Percentiles rank a stretch among this genome's conserved stretches.
phyloP scores from a whole-genome alignment of 2,113 vertebrate genomes.

The Oncorhynchus kisutch region DNA sequence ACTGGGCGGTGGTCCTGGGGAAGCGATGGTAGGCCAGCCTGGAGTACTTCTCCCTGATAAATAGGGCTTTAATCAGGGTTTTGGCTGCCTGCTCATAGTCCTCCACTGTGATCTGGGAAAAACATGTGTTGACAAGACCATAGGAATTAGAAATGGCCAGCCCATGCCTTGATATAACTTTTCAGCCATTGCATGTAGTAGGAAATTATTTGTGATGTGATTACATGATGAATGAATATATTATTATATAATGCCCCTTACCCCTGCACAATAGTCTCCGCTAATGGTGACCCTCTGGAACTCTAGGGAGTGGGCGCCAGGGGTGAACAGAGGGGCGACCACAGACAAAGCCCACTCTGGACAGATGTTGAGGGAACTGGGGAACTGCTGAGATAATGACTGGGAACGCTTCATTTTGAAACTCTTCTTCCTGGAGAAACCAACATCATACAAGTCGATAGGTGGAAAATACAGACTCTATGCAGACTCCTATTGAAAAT shows the following conservation, averaged over 20 bases:
- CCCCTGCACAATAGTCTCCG: constrained; percentile 97
- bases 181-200: no score
- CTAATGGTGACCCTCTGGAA: constrained; percentile 95
- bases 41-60: constrained; percentile 93
- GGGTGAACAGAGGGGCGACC: constrained; percentile 58
- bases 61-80: constrained; percentile 84
- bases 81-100: constrained; percentile 92
- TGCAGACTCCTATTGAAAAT: no score
- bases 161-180: no score
- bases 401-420: constrained; percentile 93
- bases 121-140: neutral
- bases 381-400: constrained; percentile 86
- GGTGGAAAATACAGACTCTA: no score
- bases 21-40: constrained; percentile 91
- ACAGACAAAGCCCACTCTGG: constrained; percentile 69
- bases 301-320: constrained; percentile 72
- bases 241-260: constrained; percentile 60
- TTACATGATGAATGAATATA: no score
- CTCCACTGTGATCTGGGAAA: constrained; percentile 88
- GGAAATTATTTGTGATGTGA: no score
- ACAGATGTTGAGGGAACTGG: constrained; percentile 22
- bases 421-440: constrained; percentile 84
- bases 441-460: neutral
- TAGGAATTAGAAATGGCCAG: no score
- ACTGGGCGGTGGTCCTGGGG: constrained; percentile 82